A percentile compares a stretch with the other conserved stretches of the same genome.
These are phyloP conservation scores for Bombyx mori DNA, from an alignment of 1,140 invertebrate species.

Conservation along the genomic window DNA sequence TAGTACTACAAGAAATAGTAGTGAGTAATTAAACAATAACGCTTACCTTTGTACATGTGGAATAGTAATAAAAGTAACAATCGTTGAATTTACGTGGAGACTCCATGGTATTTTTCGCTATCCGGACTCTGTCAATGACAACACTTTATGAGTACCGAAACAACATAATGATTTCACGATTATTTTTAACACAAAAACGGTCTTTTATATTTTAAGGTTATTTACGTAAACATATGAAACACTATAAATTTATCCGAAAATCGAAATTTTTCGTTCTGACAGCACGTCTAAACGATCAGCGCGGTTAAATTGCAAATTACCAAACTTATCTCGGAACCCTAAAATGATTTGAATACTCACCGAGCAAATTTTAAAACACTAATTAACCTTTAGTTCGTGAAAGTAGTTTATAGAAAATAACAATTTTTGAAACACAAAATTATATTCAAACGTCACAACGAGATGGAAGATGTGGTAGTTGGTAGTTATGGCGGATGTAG, in stretches of 20 bases:
- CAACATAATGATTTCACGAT: too few species aligned
- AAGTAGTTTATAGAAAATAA: conserved; percentile 37
- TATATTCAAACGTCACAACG: conserved; percentile 55
- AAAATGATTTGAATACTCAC: too few species aligned
- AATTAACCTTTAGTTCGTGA: too few species aligned
- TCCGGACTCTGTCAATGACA: conserved; percentile 42
- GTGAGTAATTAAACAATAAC: too few species aligned
- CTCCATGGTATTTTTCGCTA: conserved; percentile 64
- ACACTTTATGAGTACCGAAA: conserved; percentile 2
- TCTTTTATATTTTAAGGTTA: conserved; percentile 8
- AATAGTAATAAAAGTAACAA: conserved; percentile 89
- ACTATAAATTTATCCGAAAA: conserved; percentile 23
- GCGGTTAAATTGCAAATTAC: conserved; percentile 39
- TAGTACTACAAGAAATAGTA: too few species aligned
- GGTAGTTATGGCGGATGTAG: conserved; percentile 68
- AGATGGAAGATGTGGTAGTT: conserved; percentile 62
- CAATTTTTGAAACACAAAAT: conserved; percentile 54
- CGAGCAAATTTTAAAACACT: too few species aligned
- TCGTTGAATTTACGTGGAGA: conserved; percentile 80
- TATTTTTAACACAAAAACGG: background rate
- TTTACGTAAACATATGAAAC: conserved; percentile 18
- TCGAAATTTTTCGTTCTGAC: conserved; percentile 53
- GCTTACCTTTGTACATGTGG: conserved; percentile 83
- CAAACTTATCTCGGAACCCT: conserved; percentile 6
- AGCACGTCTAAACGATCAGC: conserved; percentile 39